A percentile compares a stretch with the other conserved stretches of the same genome.
phyloP scores from a whole-genome alignment of 2,888 invertebrate species.

The Arge pagana region DNA sequence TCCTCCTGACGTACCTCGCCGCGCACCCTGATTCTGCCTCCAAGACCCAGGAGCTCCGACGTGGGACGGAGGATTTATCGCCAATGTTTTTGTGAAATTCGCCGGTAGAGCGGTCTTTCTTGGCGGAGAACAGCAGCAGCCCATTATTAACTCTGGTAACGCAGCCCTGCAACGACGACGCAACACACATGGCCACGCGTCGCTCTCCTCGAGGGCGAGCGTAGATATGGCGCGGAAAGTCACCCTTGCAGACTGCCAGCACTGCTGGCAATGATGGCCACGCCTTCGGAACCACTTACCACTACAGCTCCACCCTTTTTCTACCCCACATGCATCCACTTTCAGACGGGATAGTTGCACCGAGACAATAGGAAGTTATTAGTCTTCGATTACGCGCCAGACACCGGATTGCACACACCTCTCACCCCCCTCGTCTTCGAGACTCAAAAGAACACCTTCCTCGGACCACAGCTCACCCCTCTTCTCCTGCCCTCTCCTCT shows the following conservation, averaged over 20 bases:
- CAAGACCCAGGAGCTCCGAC: slow-evolving; percentile 23
- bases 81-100: too few relatives aligned
- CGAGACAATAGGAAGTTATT: slow-evolving; percentile 2
- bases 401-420: too few relatives aligned
- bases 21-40: too few relatives aligned
- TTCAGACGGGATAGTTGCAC: neutral
- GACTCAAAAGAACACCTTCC: too few relatives aligned
- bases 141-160: too few relatives aligned
- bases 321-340: neutral
- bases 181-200: too few relatives aligned
- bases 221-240: slow-evolving; percentile 13
- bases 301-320: neutral
- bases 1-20: too few relatives aligned
- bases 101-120: too few relatives aligned
- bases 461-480: neutral
- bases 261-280: slow-evolving; percentile 1
- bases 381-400: slow-evolving; percentile 4
- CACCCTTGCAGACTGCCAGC: neutral
- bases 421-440: too few relatives aligned
- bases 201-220: neutral
- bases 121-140: too few relatives aligned
- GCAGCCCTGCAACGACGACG: too few relatives aligned
- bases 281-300: slow-evolving; percentile 2
- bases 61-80: too few relatives aligned
- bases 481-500: neutral